Conservation (phyloP, 2,113 vertebrate genomes). For the Prionailurus viverrinus region DNA sequence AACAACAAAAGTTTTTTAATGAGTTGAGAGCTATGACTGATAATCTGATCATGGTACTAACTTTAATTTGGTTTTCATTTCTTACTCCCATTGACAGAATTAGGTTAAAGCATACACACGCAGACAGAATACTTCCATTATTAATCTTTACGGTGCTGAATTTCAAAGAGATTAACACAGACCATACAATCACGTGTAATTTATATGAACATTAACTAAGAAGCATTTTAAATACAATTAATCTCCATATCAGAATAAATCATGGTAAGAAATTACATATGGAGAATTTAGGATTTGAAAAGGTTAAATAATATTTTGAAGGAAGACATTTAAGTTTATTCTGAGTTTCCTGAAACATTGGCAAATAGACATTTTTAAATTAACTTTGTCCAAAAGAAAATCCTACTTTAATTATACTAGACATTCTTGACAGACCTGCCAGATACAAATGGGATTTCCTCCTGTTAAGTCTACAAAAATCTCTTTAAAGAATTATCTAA, state of each 20-base stretch:
- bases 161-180: conserved; percentile 75
- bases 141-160: conserved; percentile 67
- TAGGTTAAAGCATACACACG: conserved; percentile 62
- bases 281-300: conserved; percentile 67
- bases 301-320: conserved; percentile 71
- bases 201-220: conserved; percentile 57
- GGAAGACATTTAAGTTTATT: conserved; percentile 68
- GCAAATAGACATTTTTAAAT: conserved; percentile 78
- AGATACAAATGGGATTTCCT: conserved; percentile 77
- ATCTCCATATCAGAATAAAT: conserved; percentile 51
- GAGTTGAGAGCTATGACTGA: conserved; percentile 32
- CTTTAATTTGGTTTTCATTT: conserved; percentile 67
- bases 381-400: conserved; percentile 79
- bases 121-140: conserved; percentile 61
- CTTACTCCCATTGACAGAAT: conserved; percentile 70
- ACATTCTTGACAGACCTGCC: conserved; percentile 76
- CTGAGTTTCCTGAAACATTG: conserved; percentile 56
- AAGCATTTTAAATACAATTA: conserved; percentile 57
- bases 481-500: conserved; percentile 72
- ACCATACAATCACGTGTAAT: conserved; percentile 41
- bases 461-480: conserved; percentile 74
- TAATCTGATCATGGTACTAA: conserved; percentile 63
- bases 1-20: conserved; percentile 53
- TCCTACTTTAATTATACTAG: conserved; percentile 78
- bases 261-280: conserved; percentile 51